Conservation (phyloP, 2,888 invertebrate genomes). For the Cephus rjabovi region DNA sequence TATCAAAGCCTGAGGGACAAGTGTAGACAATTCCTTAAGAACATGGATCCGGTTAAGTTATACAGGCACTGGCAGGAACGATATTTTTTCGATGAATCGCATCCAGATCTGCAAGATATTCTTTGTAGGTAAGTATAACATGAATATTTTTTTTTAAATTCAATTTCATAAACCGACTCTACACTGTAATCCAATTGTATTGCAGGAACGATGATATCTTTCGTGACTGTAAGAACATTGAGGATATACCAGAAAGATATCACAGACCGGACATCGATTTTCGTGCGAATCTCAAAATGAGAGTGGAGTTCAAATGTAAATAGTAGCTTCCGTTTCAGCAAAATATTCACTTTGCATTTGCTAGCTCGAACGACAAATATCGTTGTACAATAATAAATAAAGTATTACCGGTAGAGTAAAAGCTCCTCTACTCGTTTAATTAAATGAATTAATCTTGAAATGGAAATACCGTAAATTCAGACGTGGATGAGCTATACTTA, state of each 20-base stretch:
- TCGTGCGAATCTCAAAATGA: constrained; percentile 25
- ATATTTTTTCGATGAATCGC: constrained; percentile 29
- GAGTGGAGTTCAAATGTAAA: constrained; percentile 24
- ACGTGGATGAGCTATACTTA: not conserved
- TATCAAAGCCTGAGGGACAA: constrained; percentile 44
- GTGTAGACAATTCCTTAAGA: constrained; percentile 49
- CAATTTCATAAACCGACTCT: not conserved
- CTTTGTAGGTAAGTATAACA: constrained; percentile 41
- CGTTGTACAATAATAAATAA: not conserved
- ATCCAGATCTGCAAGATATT: constrained; percentile 33
- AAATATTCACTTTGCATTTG: not conserved
- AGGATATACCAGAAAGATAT: constrained; percentile 1
- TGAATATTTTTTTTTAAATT: not conserved
- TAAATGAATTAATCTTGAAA: constrained; percentile 24
- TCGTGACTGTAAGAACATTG: constrained; percentile 33
- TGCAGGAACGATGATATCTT: constrained; percentile 25
- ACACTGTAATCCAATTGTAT: not conserved
- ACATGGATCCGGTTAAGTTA: constrained; percentile 39
- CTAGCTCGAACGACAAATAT: not conserved
- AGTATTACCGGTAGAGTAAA: not conserved
- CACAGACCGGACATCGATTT: not conserved
- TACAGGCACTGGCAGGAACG: constrained; percentile 48
- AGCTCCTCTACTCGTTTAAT: not conserved
- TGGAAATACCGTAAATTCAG: constrained; percentile 22
- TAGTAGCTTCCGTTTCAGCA: not conserved